phyloP scores from a whole-genome alignment of 2,888 invertebrate species.

The Mesoligia furuncula region DNA sequence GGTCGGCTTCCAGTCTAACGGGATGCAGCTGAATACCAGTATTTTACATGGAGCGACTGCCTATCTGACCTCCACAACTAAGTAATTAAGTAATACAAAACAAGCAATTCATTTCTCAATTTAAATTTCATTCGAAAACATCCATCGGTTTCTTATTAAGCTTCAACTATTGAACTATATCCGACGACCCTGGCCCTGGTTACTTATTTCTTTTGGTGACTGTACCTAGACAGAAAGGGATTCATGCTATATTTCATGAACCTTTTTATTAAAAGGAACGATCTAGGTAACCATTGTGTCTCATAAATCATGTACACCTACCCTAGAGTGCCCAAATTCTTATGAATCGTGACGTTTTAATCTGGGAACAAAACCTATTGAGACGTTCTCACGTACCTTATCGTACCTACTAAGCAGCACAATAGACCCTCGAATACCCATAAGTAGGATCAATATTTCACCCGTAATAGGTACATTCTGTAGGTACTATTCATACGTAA shows the following conservation, averaged over 20 bases:
- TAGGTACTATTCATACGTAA: neutral
- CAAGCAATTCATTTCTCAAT: neutral
- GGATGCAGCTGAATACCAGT: no score
- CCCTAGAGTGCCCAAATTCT: constrained; percentile 25
- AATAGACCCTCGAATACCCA: constrained; percentile 27
- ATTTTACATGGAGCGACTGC: no score
- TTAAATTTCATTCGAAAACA: neutral
- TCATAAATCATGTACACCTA: constrained; percentile 56
- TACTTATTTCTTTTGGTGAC: no score
- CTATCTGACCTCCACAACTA: no score
- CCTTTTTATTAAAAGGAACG: constrained; percentile 17
- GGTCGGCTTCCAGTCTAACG: no score
- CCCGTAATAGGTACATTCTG: neutral
- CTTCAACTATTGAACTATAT: neutral
- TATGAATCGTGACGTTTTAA: constrained; percentile 53
- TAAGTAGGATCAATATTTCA: constrained; percentile 11
- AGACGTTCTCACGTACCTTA: constrained; percentile 10
- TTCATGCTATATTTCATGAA: constrained; percentile 40
- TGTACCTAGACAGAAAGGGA: constrained; percentile 19
- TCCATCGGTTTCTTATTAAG: neutral
- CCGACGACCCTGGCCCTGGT: neutral
- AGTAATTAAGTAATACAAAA: no score
- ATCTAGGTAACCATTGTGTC: constrained; percentile 31
- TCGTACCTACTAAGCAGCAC: constrained; percentile 21
- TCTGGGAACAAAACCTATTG: constrained; percentile 42